These are phyloP conservation scores for Danio aesculapii DNA, from an alignment of 2,797 vertebrate genomes.

Conservation along the genomic window DNA sequence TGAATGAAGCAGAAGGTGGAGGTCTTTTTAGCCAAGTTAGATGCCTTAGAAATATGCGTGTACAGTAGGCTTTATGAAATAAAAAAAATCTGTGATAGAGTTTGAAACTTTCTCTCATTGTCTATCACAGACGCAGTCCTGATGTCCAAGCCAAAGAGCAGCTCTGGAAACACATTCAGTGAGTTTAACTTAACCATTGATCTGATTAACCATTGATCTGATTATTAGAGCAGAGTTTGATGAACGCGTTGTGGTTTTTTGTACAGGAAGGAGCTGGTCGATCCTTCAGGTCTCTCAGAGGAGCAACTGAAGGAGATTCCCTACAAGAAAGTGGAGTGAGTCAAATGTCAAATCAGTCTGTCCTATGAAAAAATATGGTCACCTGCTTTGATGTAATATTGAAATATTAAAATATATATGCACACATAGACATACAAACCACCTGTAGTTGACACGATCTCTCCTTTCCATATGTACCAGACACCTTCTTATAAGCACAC, in stretches of 20 bases:
- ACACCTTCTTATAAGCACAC: too few species aligned
- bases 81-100: background rate
- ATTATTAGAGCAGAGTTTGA: background rate
- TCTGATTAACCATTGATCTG: background rate
- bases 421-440: too few species aligned
- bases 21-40: too few species aligned
- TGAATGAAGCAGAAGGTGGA: background rate
- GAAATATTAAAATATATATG: too few species aligned
- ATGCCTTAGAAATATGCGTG: background rate
- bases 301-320: slow-evolving; percentile 91
- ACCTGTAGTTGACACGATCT: too few species aligned
- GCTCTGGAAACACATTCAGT: slow-evolving; percentile 93
- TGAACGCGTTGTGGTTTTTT: slow-evolving; percentile 30
- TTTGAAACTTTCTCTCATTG: background rate
- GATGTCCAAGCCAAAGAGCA: slow-evolving; percentile 88
- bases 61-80: background rate
- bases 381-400: too few species aligned
- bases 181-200: slow-evolving; percentile 65
- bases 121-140: slow-evolving; percentile 82
- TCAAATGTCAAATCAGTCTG: slow-evolving; percentile 61
- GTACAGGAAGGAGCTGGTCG: slow-evolving; percentile 86
- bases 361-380: background rate
- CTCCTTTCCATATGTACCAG: too few species aligned
- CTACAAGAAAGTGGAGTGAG: slow-evolving; percentile 91
- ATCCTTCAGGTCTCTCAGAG: slow-evolving; percentile 86